phyloP scores from a whole-genome alignment of 2,113 vertebrate species.

The Pica pica region DNA sequence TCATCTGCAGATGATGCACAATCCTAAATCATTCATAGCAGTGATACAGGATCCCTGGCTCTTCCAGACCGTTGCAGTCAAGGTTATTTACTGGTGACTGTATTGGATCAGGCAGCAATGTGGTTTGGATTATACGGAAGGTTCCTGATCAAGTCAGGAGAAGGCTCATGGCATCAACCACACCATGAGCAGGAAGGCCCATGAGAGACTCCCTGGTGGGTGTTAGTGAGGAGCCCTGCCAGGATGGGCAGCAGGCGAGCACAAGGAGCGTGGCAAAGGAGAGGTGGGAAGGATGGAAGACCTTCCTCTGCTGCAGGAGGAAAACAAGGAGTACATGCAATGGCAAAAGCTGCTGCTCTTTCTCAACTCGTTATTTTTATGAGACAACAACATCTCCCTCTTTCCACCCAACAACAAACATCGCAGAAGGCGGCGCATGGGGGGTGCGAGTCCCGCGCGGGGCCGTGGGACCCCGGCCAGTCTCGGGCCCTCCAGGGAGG shows the following conservation, averaged over 20 bases:
- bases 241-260: neutral
- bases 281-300: neutral
- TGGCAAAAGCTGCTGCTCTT: neutral
- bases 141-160: neutral
- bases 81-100: neutral
- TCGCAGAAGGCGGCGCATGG: neutral
- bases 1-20: neutral
- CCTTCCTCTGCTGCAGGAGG: neutral
- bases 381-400: neutral
- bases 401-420: neutral
- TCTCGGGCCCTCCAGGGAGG: neutral
- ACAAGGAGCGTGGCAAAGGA: fast-evolving
- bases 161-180: neutral
- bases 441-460: neutral
- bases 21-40: neutral
- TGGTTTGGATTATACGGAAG: neutral
- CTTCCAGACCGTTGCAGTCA: neutral
- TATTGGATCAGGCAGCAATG: neutral
- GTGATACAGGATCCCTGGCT: neutral
- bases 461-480: neutral
- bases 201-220: fast-evolving
- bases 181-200: neutral
- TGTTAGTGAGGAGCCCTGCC: neutral
- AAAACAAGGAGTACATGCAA: neutral
- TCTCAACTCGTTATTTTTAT: conserved; percentile 45